phyloP scores from a whole-genome alignment of 2,888 invertebrate species.

The Eurytoma adleriae region DNA sequence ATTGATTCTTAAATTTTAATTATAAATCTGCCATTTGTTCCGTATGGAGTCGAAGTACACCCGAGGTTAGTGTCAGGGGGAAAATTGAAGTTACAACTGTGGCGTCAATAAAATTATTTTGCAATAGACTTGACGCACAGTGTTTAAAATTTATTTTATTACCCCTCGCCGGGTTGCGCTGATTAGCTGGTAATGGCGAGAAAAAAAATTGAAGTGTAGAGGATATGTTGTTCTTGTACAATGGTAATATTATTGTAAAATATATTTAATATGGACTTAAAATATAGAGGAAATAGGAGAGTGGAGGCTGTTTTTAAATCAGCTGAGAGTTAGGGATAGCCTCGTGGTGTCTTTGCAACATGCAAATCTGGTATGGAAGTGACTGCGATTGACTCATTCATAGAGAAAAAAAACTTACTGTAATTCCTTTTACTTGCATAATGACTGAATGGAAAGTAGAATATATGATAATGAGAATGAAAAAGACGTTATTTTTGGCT shows the following conservation, averaged over 20 bases:
- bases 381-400: conserved; percentile 68
- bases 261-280: conserved; percentile 75
- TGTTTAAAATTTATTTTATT: conserved; percentile 46
- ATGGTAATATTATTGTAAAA: conserved; percentile 76
- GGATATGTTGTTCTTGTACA: conserved; percentile 75
- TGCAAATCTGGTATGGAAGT: conserved; percentile 68
- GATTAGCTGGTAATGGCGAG: conserved; percentile 66
- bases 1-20: conserved; percentile 49
- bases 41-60: conserved; percentile 44
- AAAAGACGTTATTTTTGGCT: conserved; percentile 59
- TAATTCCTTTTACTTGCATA: conserved; percentile 69
- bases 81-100: conserved; percentile 29
- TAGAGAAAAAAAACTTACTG: conserved; percentile 66
- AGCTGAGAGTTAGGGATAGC: conserved; percentile 60
- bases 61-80: conserved; percentile 39
- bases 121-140: conserved; percentile 39
- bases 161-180: conserved; percentile 59
- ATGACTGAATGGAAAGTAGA: conserved; percentile 69
- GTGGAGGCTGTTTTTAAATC: conserved; percentile 70
- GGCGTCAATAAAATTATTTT: conserved; percentile 53
- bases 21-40: conserved; percentile 36
- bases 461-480: conserved; percentile 67
- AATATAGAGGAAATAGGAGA: conserved; percentile 59
- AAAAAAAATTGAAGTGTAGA: conserved; percentile 67
- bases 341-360: conserved; percentile 59